Evolutionary conservation across 1,140 invertebrate species (phyloP).

Genomic region (Drosophila pandora): DNA sequence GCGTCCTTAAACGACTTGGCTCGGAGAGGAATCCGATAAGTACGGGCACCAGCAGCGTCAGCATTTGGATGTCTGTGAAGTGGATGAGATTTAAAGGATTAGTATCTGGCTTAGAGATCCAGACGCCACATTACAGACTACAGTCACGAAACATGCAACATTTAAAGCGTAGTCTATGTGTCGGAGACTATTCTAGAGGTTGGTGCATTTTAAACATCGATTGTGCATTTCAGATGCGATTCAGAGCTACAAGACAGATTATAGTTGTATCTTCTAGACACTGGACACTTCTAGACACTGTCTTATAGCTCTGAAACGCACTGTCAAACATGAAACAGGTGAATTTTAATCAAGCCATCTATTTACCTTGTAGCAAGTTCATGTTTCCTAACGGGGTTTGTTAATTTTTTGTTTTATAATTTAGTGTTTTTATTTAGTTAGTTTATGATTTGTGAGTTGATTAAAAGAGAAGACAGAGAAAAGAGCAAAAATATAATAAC

Average conservation of each 20-base stretch:
- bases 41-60: constrained; percentile 94
- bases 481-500: constrained; percentile 57
- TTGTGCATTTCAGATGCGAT: constrained; percentile 10
- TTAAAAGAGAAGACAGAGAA: constrained; percentile 73
- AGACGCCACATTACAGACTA: not conserved
- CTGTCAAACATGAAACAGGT: constrained; percentile 30
- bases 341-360: constrained; percentile 53
- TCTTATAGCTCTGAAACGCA: constrained; percentile 16
- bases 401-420: constrained; percentile 23
- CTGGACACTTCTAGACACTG: not conserved
- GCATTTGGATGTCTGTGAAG: constrained; percentile 92
- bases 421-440: constrained; percentile 25
- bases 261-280: not conserved
- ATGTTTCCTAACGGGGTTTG: constrained; percentile 77
- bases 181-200: constrained; percentile 19
- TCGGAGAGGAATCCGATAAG: constrained; percentile 93
- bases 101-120: not conserved
- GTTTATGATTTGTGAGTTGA: constrained; percentile 47
- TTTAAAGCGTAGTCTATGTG: constrained; percentile 57
- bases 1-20: constrained; percentile 86
- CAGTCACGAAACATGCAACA: constrained; percentile 52
- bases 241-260: constrained; percentile 13
- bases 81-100: not conserved
- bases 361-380: constrained; percentile 84
- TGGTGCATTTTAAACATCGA: constrained; percentile 42